Conservation (phyloP, 2,797 vertebrate species). For the Jordanella pulchra region DNA sequence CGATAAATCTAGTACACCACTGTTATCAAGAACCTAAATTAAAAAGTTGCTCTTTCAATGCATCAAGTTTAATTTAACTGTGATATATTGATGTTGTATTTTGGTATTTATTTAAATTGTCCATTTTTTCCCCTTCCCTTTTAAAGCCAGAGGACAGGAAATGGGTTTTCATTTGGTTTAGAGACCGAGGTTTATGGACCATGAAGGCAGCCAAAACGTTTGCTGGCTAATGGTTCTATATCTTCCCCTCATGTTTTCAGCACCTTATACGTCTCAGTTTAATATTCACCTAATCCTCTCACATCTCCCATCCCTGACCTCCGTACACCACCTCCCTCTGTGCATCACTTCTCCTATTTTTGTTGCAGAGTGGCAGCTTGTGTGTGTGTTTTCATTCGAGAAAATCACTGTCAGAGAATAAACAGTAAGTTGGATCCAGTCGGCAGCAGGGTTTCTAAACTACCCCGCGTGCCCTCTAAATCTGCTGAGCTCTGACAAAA, state of each 20-base stretch:
- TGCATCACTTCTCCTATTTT: slow-evolving; percentile 23
- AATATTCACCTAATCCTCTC: slow-evolving; percentile 23
- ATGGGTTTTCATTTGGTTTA: slow-evolving; percentile 46
- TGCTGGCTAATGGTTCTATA: slow-evolving; percentile 67
- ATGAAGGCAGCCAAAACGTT: slow-evolving; percentile 55
- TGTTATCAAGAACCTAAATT: neutral
- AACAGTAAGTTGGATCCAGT: slow-evolving; percentile 5
- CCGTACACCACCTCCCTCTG: slow-evolving; percentile 25
- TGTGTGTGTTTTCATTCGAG: slow-evolving; percentile 10
- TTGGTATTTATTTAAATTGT: neutral
- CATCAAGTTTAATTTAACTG: neutral
- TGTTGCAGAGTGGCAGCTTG: slow-evolving; percentile 45
- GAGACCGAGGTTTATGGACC: slow-evolving; percentile 42
- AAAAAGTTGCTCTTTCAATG: neutral
- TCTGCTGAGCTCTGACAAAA: slow-evolving; percentile 73
- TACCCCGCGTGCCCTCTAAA: slow-evolving; percentile 73
- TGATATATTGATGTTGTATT: neutral
- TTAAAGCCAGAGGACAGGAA: slow-evolving; percentile 49
- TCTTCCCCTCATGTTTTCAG: slow-evolving; percentile 54
- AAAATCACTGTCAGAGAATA: slow-evolving; percentile 29
- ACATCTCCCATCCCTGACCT: slow-evolving; percentile 36
- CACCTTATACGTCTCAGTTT: slow-evolving; percentile 36
- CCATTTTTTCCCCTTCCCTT: neutral
- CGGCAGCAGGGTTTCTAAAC: slow-evolving; percentile 50
- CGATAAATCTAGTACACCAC: neutral